phyloP scores from a whole-genome alignment of 2,113 vertebrate species.

The Oostethus manadensis region DNA sequence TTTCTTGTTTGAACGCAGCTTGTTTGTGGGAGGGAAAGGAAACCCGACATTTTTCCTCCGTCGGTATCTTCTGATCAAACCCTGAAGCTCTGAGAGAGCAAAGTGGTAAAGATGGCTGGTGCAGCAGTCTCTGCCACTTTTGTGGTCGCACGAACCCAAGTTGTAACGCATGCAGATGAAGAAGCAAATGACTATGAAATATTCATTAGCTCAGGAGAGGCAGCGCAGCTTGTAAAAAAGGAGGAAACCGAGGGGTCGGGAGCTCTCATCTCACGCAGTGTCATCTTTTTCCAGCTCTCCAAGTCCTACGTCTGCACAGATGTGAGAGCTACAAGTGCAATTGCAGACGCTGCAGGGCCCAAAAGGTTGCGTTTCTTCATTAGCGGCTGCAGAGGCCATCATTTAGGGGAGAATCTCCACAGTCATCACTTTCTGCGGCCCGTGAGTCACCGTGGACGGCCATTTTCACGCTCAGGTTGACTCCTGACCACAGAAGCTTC shows the following conservation, averaged over 20 bases:
- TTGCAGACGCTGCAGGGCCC: slow-evolving; percentile 13
- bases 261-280: slow-evolving; percentile 26
- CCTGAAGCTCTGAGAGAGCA: slow-evolving; percentile 36
- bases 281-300: slow-evolving; percentile 9
- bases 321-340: slow-evolving; percentile 2
- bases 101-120: slow-evolving; percentile 23
- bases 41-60: background rate
- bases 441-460: slow-evolving; percentile 45
- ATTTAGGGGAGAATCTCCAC: slow-evolving; percentile 14
- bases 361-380: background rate
- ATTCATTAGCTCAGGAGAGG: slow-evolving; percentile 58
- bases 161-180: slow-evolving; percentile 64
- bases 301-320: background rate
- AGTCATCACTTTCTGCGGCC: slow-evolving; percentile 44
- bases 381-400: slow-evolving; percentile 11
- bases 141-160: slow-evolving; percentile 27
- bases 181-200: slow-evolving; percentile 63
- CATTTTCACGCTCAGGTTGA: slow-evolving; percentile 25
- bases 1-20: slow-evolving; percentile 3
- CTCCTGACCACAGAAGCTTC: no score
- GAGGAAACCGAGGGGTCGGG: slow-evolving; percentile 38
- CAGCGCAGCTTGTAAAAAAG: slow-evolving; percentile 46
- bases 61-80: slow-evolving; percentile 19
- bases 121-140: slow-evolving; percentile 20
- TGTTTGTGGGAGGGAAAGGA: background rate